Conservation (phyloP, 2,888 invertebrate genomes). For the Silvanus unidentatus region DNA sequence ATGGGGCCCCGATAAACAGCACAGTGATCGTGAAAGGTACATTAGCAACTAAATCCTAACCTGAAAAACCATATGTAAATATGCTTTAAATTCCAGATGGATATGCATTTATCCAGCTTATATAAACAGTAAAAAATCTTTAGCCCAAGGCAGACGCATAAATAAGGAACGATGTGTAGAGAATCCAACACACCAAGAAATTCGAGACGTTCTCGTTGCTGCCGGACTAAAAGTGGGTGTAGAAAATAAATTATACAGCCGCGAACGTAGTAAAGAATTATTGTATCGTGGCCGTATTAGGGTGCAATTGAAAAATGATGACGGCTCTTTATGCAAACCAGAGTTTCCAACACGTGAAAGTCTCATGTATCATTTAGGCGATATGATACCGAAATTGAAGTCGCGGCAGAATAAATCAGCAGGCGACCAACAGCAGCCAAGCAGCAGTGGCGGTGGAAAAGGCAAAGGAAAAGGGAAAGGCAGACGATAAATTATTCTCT, state of each 20-base stretch:
- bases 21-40: constrained; percentile 75
- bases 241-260: constrained; percentile 87
- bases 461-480: constrained; percentile 38
- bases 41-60: constrained; percentile 13
- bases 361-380: constrained; percentile 69
- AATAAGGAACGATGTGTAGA: constrained; percentile 83
- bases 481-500: constrained; percentile 21
- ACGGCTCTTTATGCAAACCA: constrained; percentile 68
- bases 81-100: constrained; percentile 61
- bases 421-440: constrained; percentile 33
- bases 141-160: constrained; percentile 82
- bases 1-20: constrained; percentile 71
- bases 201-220: constrained; percentile 82
- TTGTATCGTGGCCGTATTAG: constrained; percentile 81
- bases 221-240: constrained; percentile 80
- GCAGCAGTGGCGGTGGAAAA: constrained; percentile 30
- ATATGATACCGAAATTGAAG: constrained; percentile 88
- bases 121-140: constrained; percentile 86
- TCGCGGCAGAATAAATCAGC: constrained; percentile 58
- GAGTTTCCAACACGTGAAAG: constrained; percentile 72
- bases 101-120: constrained; percentile 96
- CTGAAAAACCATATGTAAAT: constrained; percentile 12
- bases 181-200: constrained; percentile 92
- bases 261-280: constrained; percentile 87
- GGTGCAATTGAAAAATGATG: constrained; percentile 87